These are phyloP conservation scores for Gryllus bimaculatus DNA, from an alignment of 1,140 invertebrate species.

Conservation along the genomic window DNA sequence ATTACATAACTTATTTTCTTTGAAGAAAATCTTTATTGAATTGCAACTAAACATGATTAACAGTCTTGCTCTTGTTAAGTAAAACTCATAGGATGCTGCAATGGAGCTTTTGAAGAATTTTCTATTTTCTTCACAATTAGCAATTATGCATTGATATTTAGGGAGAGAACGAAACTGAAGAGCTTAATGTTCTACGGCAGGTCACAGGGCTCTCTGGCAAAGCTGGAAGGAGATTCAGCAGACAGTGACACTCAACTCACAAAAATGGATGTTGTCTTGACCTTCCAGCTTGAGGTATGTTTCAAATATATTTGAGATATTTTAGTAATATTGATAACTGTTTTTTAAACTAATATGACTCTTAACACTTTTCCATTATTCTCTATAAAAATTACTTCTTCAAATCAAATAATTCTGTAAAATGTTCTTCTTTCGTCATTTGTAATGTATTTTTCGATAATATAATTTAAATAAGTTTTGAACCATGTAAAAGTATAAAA, in stretches of 20 bases:
- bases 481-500: too few species aligned
- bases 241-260: slow-evolving; percentile 84
- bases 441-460: too few species aligned
- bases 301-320: neutral
- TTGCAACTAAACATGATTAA: neutral
- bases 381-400: too few species aligned
- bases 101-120: slow-evolving; percentile 5
- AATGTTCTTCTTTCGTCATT: too few species aligned
- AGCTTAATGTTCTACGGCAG: slow-evolving; percentile 40
- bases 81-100: slow-evolving; percentile 4
- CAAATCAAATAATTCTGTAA: too few species aligned
- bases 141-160: slow-evolving; percentile 4
- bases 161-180: neutral
- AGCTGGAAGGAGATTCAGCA: slow-evolving; percentile 82
- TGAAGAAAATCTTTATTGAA: neutral
- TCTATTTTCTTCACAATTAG: slow-evolving; percentile 5
- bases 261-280: slow-evolving; percentile 94
- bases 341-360: too few species aligned
- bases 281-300: slow-evolving; percentile 89
- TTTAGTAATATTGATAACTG: too few species aligned
- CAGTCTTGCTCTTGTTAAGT: neutral
- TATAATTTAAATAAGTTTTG: too few species aligned
- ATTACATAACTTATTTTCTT: neutral
- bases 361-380: too few species aligned
- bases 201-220: slow-evolving; percentile 85